Evolutionary conservation across 2,888 invertebrate genomes (phyloP).

Genomic region (Cetonia aurata): DNA sequence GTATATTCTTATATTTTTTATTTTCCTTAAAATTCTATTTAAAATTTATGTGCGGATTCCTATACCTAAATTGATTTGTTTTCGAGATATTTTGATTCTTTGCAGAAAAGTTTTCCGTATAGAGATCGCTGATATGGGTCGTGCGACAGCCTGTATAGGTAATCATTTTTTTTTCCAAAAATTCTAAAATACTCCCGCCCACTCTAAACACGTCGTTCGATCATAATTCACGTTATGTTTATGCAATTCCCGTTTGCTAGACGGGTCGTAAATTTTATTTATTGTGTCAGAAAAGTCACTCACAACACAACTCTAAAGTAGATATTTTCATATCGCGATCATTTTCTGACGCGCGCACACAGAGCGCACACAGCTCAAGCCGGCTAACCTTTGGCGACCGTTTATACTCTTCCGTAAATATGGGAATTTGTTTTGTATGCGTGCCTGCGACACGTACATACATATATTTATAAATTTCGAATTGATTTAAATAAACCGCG

Average conservation of each 20-base stretch:
- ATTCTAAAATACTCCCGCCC: too few species aligned
- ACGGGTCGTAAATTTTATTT: conserved; percentile 23
- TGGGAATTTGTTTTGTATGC: background rate
- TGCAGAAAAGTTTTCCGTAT: too few species aligned
- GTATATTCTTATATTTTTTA: too few species aligned
- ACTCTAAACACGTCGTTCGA: background rate
- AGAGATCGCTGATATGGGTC: too few species aligned
- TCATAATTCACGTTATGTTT: conserved; percentile 18
- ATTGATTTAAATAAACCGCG: conserved; percentile 10
- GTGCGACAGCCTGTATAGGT: too few species aligned
- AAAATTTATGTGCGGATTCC: too few species aligned
- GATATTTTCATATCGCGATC: background rate
- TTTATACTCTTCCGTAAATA: conserved; percentile 11
- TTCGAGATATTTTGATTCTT: too few species aligned
- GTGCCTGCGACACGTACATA: too few species aligned
- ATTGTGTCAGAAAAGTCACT: conserved; percentile 16
- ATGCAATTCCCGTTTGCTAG: conserved; percentile 6
- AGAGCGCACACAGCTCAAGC: background rate
- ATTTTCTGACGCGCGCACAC: conserved; percentile 13
- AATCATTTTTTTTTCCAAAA: background rate
- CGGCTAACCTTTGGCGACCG: background rate
- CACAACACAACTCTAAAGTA: background rate
- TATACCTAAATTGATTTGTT: too few species aligned
- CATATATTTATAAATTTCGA: conserved; percentile 1
- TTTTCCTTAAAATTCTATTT: too few species aligned